Conservation (phyloP, 2,113 vertebrate species). For the Pelodiscus sinensis region DNA sequence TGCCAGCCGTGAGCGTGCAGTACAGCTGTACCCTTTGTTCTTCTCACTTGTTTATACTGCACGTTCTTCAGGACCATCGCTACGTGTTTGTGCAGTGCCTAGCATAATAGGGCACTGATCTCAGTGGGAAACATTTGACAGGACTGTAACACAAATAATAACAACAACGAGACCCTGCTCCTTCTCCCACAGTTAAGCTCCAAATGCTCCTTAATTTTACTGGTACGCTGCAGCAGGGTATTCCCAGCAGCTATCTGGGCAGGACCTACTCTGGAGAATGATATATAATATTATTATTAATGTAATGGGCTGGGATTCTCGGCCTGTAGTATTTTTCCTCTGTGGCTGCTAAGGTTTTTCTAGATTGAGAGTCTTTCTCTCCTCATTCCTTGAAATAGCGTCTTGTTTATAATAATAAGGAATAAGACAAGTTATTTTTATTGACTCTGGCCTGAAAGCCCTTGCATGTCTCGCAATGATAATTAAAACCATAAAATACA, state of each 20-base stretch:
- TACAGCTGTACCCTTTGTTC: neutral
- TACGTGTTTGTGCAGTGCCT: neutral
- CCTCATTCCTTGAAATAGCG: neutral
- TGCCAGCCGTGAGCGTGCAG: neutral
- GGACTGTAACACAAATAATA: neutral
- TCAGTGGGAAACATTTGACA: neutral
- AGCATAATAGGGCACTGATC: neutral
- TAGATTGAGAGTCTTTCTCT: neutral
- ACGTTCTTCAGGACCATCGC: neutral
- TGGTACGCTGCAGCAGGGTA: accelerated
- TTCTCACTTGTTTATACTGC: neutral
- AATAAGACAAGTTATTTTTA: neutral
- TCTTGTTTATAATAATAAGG: neutral
- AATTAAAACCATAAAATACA: neutral
- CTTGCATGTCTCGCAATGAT: neutral
- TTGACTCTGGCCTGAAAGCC: neutral
- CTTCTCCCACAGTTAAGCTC: neutral
- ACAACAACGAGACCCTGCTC: neutral
- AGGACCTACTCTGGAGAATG: neutral
- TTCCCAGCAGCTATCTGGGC: accelerated
- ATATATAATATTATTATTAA: too few relatives aligned
- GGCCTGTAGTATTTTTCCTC: neutral
- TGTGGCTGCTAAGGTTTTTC: neutral
- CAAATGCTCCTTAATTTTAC: neutral
- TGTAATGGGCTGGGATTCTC: neutral